Base-by-base conservation (phyloP, 2,797 vertebrate species). In the Argentina silus region DNA sequence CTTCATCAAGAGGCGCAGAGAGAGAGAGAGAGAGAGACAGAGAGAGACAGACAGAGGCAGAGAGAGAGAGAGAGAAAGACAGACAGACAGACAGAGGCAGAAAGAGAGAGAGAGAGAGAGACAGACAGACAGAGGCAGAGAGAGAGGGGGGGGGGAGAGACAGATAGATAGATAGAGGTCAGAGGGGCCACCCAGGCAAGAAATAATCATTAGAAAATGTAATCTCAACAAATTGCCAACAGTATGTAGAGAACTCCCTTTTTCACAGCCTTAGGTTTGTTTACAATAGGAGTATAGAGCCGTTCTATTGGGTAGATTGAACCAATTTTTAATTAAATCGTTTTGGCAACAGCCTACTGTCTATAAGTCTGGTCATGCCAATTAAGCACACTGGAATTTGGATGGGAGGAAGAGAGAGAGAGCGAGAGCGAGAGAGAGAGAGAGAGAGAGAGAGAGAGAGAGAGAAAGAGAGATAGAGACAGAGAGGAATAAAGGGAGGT, bases 311-410 rank as follows among this genome's bases (percentile, higher is more conserved):
- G 27, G 27, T 2, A 36, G 27, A 36, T 36, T 1, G 27, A 36
- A 36, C 27, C 27, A 4, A 36, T 36, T 36, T 36, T 1, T 36
- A 0, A 61, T 15, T 12, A 61, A 61, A 61, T 12, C 5, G 27
- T 5, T 14, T 17, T 17, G 76, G 62, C 66, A 67, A 9, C 70
- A 55, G 61, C 57, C 42, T 55, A 53, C 74, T 2, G 55, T 55
- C 71, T 75, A 63, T 78, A 81, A 78, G 78, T 36, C 68, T 65
- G 66, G 71, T 69, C 72, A 60, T 7, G 42, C 69, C 62, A 74
- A 73, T 79, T 72, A 82, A 77, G 69, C 23, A 27, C 15, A 21
- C 44, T 60, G 44, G 23, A 67, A 67, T 59, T 47, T 63, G 60
- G 15, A 7, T 69, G 42, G 12, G 43, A 57, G 67, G 44, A 23